Evolutionary conservation across 2,113 vertebrate species (phyloP), one percentile per base, ranked within the genome.

Genomic region (Saccopteryx leptura): DNA sequence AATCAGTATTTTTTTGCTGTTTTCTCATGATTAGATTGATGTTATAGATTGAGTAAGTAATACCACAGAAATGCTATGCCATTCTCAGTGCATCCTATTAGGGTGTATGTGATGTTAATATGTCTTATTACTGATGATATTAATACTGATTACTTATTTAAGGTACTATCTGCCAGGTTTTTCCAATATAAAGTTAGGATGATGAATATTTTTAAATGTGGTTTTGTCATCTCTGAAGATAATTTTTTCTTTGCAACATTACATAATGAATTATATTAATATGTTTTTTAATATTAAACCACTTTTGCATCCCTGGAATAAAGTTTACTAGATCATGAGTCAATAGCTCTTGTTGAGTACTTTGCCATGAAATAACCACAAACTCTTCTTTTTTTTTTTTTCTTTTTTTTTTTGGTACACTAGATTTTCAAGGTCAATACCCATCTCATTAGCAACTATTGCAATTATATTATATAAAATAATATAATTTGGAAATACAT

Each of bases 201-300:
- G 58, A 82, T 79, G 7, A 88, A 78, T 88, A 84, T 94, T 85
- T 13, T 92, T 71, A 96, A 96, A 74, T 91, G 63, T 24, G 31
- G 24, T 87, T 95, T 92, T 88, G 54, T 17, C 33, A 58, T 90
- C 52, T 76, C 88, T 85, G 33, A 24, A 88, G 23, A 61, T 85
- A 24, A 80, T 52, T 54, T 82, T 88, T 92, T 90, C n/a, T 88
- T 69, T 95, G 28, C 19, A 89, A 60, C 90, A 81, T 91, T 84
- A 94, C 90, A 79, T 69, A 31, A 65, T 86, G 13, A 96, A 72
- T 90, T 84, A 66, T 80, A 84, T 63, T 68, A 96, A 96, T 90
- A 63, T 5, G 69, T 95, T 93, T 74, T 18, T 74, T 96, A 90
- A 78, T 72, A 54, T 23, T 72, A 24, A 78, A 63, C 10, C 26